Conservation (phyloP, 2,113 vertebrate species). For the Hepsetus odoe region DNA sequence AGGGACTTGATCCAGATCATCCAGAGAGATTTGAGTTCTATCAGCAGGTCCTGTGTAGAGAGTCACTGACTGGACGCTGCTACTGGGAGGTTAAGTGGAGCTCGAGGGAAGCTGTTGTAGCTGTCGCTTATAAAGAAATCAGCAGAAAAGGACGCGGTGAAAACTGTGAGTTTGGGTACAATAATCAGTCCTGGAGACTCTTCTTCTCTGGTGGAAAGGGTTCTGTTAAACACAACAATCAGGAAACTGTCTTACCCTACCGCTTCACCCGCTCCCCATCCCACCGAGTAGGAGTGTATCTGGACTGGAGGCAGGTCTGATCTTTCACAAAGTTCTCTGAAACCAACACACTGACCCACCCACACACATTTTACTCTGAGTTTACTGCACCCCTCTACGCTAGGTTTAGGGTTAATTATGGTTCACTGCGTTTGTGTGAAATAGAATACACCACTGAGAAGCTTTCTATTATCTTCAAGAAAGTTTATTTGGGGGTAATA, state of each 20-base stretch:
- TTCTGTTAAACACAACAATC: neutral
- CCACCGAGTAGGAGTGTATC: neutral
- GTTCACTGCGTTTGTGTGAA: too few relatives aligned
- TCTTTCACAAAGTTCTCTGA: too few relatives aligned
- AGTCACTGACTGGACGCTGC: neutral
- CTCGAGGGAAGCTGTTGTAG: neutral
- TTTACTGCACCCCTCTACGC: too few relatives aligned
- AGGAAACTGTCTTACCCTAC: neutral
- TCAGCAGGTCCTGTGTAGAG: neutral
- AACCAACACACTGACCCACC: neutral
- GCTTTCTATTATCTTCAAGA: too few relatives aligned
- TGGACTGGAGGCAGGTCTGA: too few relatives aligned
- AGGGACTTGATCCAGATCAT: neutral
- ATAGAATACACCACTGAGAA: too few relatives aligned
- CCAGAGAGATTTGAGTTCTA: neutral
- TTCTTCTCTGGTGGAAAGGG: neutral
- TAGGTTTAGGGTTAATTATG: too few relatives aligned
- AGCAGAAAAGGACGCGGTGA: neutral
- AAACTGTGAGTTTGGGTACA: neutral
- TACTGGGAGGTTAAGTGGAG: neutral
- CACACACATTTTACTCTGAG: neutral
- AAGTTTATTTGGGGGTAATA: too few relatives aligned
- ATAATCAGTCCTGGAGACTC: neutral
- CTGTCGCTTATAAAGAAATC: neutral
- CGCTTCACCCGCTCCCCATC: too few relatives aligned